A percentile compares a stretch with the other conserved stretches of the same genome.
phyloP scores from a whole-genome alignment of 2,888 invertebrate genomes.

The Halocaridina rubra region DNA sequence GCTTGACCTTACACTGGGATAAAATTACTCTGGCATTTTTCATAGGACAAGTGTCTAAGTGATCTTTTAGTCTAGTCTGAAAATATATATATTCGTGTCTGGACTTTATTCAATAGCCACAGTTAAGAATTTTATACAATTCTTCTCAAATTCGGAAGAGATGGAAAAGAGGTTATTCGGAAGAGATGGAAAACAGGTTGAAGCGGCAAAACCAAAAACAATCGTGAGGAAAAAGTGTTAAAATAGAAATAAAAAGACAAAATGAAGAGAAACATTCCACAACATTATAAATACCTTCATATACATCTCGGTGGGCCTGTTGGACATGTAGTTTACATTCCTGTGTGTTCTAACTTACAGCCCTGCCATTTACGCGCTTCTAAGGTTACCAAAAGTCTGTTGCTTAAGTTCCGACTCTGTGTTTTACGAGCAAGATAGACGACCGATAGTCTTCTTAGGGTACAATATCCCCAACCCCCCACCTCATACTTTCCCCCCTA shows the following conservation, averaged over 20 bases:
- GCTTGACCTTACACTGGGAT: too few species aligned
- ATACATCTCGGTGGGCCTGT: background rate
- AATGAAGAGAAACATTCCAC: background rate
- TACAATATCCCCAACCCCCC: too few species aligned
- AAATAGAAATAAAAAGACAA: background rate
- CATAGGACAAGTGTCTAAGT: too few species aligned
- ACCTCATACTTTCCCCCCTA: too few species aligned
- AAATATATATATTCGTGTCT: too few species aligned
- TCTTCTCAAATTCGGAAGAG: too few species aligned
- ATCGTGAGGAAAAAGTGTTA: background rate
- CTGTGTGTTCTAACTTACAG: background rate
- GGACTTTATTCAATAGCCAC: too few species aligned
- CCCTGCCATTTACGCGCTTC: slow-evolving; percentile 3
- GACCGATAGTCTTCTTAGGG: background rate
- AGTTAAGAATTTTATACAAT: too few species aligned
- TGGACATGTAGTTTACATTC: background rate
- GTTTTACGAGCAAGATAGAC: slow-evolving; percentile 30
- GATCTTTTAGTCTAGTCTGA: too few species aligned
- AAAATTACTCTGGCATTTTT: too few species aligned
- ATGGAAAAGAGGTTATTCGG: background rate
- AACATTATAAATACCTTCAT: background rate
- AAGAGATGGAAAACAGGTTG: background rate
- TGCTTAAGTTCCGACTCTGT: slow-evolving; percentile 15
- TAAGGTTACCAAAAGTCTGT: slow-evolving; percentile 30
- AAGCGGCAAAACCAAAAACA: background rate